Base-by-base conservation (phyloP, 2,797 vertebrate species). In the Buceros bicornis region DNA sequence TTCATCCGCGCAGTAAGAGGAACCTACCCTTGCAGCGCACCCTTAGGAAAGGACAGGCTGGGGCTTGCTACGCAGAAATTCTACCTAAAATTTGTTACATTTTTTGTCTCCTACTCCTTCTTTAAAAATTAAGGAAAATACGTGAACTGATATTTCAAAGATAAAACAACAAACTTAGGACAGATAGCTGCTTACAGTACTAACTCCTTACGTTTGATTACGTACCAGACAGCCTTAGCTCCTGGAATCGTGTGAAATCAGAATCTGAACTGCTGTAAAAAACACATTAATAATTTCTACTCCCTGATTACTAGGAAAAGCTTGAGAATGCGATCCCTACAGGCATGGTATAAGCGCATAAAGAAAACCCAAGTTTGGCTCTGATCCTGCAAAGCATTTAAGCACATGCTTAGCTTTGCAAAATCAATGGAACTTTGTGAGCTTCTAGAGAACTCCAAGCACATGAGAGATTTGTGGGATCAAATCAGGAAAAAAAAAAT, bases 371-470 rank as follows among this genome's bases (percentile, higher is more conserved):
- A 66, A 45, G 40, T 67, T 67, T 94, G 89, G 89, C 92, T 94
- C 77, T 94, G 94, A 89, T 91, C 96, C 95, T 91, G 66, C 94
- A 95, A 82, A 97, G 74, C 90, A 83, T 91, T 94, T 95, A 95
- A 92, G 61, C 5, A 0, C 58, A 88, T 29, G 71, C 74, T 89
- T 83, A 89, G 79, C 67, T 87, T 53, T 71, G 90, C 47, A 82
- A 77, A 94, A 96, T 93, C 90, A 93, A 85, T 92, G 93, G 72
- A 65, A 81, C 69, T 77, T 47, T 8, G 57, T 87, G 78, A 90
- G 78, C 74, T 93, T 66, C 90, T 31, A 25, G 81, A 93, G 74
- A 94, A 80, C 87, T 92, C 78, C 74, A 87, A 85, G 61, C 84
- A 91, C 57, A 66, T 0, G 2, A 82, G 91, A 96, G 89, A 94